phyloP scores from a whole-genome alignment of 2,888 invertebrate genomes.

The Xanthorhoe designata region DNA sequence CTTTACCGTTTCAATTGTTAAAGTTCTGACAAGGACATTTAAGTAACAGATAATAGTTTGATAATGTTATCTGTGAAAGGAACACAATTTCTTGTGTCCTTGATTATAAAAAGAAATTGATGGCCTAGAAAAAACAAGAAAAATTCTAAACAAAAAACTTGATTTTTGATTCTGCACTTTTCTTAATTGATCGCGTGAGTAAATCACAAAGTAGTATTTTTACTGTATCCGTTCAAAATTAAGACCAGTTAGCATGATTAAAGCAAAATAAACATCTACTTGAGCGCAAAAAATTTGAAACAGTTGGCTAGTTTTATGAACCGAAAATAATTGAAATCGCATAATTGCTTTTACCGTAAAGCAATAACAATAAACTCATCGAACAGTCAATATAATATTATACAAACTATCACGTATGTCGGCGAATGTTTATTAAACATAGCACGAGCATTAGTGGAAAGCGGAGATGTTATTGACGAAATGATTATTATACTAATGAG shows the following conservation, averaged over 20 bases:
- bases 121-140: too few relatives aligned
- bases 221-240: background rate
- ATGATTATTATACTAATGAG: conserved; percentile 23
- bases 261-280: background rate
- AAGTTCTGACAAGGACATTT: conserved; percentile 6
- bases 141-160: background rate
- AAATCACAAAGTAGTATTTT: background rate
- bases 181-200: too few relatives aligned
- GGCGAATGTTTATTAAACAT: conserved; percentile 33
- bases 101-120: too few relatives aligned
- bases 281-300: background rate
- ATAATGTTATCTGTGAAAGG: background rate
- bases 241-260: background rate
- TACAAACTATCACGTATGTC: conserved; percentile 28
- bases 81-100: background rate
- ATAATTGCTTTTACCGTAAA: conserved; percentile 4
- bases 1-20: conserved; percentile 15
- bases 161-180: background rate
- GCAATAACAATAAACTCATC: conserved; percentile 19
- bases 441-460: conserved; percentile 27
- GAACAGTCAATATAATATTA: conserved; percentile 19
- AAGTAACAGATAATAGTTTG: background rate
- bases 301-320: background rate
- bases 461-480: conserved; percentile 13
- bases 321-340: background rate